Conservation (phyloP, 1,140 invertebrate species). For the Maniola jurtina region DNA sequence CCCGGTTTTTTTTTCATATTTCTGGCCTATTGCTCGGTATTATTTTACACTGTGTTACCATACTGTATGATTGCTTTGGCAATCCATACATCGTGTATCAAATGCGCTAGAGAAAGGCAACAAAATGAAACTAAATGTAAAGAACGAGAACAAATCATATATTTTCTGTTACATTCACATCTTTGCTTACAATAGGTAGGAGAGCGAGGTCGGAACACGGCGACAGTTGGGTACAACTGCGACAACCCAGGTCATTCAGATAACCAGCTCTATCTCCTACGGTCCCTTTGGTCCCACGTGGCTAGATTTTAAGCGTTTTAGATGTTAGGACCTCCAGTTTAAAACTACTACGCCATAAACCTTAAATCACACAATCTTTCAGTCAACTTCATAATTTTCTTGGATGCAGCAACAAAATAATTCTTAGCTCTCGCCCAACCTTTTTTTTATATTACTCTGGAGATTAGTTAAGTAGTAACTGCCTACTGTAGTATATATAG, state of each 20-base stretch:
- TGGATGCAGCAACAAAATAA: no score
- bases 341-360: neutral
- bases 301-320: conserved; percentile 15
- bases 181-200: conserved; percentile 45
- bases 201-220: conserved; percentile 27
- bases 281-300: conserved; percentile 43
- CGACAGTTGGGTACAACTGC: neutral
- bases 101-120: neutral
- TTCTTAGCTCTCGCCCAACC: no score
- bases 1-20: no score
- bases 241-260: neutral
- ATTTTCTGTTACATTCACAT: conserved; percentile 68
- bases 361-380: no score
- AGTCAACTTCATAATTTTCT: no score
- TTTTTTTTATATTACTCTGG: no score
- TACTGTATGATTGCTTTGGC: no score
- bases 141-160: conserved; percentile 75
- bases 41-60: no score
- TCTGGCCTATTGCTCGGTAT: no score
- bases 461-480: no score
- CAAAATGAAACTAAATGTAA: conserved; percentile 55
- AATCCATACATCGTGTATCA: no score
- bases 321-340: conserved; percentile 33
- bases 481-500: no score
- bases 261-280: neutral